Evolutionary conservation across 2,888 invertebrate genomes (phyloP), one percentile per base, ranked within the genome.

Genomic region (Drosophila cracens): DNA sequence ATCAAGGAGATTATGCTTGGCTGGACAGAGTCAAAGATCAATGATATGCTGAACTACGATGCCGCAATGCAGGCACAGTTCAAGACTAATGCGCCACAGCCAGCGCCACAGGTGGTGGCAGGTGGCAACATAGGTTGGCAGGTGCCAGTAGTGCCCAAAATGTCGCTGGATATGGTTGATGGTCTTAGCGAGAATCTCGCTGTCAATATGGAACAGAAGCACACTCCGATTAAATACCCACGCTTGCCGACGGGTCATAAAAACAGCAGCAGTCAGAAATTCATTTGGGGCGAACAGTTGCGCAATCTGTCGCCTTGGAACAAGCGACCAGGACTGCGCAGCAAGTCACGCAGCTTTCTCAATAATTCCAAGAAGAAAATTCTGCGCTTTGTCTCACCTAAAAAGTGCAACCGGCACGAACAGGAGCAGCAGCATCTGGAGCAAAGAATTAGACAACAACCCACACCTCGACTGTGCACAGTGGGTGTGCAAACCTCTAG

Each of bases 91-190:
- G 77, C 85, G 6, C 70, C 81, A 0, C 46, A 82, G 38, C 87
- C 91, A 6, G 89, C 90, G 34, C 92, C 92, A 3, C 90, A 91
- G 70, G 77, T 70, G n/a, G 18, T 68, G 43, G 29, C 25, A 4
- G 25, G 10, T 5, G 40, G 16, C 11, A 21, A 27, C 11, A 74
- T 92, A 11, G 92, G 92, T 3, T 92, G 92, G 92, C 83, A 83
- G 53, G 6, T 81, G n/a, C 88, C 92, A 2, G 85, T 85, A 7
- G 65, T 64, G 11, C 83, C 75, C 0, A 93, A 92, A 65, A 53
- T 92, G 4, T 85, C 91, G 25, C 81, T 93, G 29, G 93, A 93
- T 57, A 92, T 92, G 0, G 93, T 93, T 0, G 93, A 93, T 71
- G 89, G 91, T 7, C 81, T 88, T 8, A 82, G 82, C 49, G 85